Conservation (phyloP, 2,113 vertebrate genomes). For the Zootoca vivipara region DNA sequence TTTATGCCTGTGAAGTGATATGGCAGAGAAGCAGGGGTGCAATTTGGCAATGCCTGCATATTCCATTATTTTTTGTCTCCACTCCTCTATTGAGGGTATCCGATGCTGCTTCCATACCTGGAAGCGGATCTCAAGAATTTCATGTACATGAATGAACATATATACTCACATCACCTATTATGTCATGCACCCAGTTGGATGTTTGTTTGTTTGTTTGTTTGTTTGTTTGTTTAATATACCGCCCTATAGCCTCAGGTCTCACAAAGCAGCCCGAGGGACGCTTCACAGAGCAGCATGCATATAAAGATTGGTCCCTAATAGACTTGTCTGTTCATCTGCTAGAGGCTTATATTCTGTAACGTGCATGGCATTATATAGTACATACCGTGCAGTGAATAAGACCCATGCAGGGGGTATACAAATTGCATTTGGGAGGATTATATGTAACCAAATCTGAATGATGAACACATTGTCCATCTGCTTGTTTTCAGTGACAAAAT, state of each 20-base stretch:
- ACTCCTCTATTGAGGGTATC: too few relatives aligned
- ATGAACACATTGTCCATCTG: background rate
- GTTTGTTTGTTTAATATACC: too few relatives aligned
- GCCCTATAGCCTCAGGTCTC: too few relatives aligned
- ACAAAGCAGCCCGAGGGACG: background rate
- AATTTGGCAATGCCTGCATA: too few relatives aligned
- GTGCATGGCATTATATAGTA: background rate
- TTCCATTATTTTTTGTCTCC: too few relatives aligned
- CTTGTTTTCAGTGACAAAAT: constrained; percentile 5
- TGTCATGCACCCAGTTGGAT: background rate
- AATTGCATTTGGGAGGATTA: background rate
- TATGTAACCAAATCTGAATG: background rate
- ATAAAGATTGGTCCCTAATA: background rate
- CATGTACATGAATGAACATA: background rate
- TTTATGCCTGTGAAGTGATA: too few relatives aligned
- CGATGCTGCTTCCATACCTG: too few relatives aligned
- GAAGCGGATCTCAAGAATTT: background rate
- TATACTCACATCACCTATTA: background rate
- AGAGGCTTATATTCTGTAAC: background rate
- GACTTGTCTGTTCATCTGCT: background rate
- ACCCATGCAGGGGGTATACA: background rate
- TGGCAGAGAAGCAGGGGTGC: too few relatives aligned
- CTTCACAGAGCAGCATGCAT: background rate
- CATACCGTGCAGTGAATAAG: background rate
- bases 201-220: too few relatives aligned